A percentile compares a stretch with the other conserved stretches of the same genome.
phyloP scores from a whole-genome alignment of 2,113 vertebrate genomes.

The Corvus moneduloides region DNA sequence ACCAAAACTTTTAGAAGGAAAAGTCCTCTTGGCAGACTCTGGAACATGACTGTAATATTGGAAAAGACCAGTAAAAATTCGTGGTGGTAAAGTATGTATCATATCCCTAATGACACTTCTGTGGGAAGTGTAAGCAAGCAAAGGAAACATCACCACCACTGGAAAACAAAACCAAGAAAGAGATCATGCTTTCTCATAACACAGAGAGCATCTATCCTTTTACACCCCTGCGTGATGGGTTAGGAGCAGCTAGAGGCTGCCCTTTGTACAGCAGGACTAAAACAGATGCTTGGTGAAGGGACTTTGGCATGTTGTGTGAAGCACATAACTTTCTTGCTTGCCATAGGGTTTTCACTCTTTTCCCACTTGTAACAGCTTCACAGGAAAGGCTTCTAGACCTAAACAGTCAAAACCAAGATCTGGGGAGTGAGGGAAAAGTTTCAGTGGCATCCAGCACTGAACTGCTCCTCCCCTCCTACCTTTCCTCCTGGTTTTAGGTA shows the following conservation, averaged over 20 bases:
- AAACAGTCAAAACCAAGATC: background rate
- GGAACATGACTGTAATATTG: background rate
- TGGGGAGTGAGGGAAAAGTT: background rate
- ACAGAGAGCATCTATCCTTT: background rate
- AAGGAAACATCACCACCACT: background rate
- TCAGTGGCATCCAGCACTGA: background rate
- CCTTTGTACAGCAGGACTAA: background rate
- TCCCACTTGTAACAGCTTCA: background rate
- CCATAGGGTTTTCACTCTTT: background rate
- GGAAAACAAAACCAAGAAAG: background rate
- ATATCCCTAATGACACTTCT: background rate
- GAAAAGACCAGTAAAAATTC: background rate
- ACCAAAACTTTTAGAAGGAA: background rate
- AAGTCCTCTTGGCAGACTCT: background rate
- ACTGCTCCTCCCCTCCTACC: background rate
- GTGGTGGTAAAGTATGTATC: background rate
- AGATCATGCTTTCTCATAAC: accelerated
- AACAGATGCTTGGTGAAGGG: background rate
- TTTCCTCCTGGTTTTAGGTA: background rate
- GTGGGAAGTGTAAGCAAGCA: background rate
- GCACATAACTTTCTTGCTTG: background rate
- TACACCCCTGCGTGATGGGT: background rate
- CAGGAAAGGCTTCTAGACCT: background rate
- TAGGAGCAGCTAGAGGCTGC: background rate
- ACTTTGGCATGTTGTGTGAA: background rate